Evolutionary conservation across 2,113 vertebrate genomes (phyloP).

Genomic region (Syrmaticus mikado): DNA sequence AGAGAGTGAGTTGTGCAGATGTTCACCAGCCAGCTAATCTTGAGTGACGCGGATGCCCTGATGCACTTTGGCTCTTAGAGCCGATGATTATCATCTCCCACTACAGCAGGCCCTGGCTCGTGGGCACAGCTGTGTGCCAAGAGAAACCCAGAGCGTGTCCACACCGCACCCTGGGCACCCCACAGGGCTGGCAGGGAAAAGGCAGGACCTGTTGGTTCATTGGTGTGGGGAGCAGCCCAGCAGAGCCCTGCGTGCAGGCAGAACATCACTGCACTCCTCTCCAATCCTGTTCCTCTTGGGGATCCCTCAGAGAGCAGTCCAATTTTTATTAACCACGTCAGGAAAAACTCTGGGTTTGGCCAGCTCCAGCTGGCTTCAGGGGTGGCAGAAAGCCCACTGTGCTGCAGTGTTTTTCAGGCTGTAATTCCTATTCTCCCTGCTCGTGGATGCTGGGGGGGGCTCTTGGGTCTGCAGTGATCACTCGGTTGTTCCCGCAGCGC

Average conservation of each 20-base stretch:
- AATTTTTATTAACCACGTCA: not conserved
- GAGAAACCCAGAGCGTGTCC: not conserved
- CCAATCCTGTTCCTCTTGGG: not conserved
- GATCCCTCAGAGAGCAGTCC: not conserved
- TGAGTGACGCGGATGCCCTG: not conserved
- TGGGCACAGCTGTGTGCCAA: constrained; percentile 18
- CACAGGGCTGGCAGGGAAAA: too few relatives aligned
- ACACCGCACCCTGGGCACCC: not conserved
- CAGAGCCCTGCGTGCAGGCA: fast-evolving
- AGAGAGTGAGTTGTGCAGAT: constrained; percentile 57
- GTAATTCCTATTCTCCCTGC: not conserved
- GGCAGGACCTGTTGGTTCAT: too few relatives aligned
- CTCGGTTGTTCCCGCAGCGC: not conserved
- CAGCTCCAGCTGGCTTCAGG: not conserved
- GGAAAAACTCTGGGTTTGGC: not conserved
- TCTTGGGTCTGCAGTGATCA: not conserved
- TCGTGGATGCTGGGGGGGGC: not conserved
- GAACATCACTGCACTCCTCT: not conserved
- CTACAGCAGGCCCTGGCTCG: constrained; percentile 17
- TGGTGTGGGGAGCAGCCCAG: not conserved
- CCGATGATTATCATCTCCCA: constrained; percentile 31
- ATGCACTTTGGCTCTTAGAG: not conserved
- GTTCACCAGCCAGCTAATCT: constrained; percentile 59
- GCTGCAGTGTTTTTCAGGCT: not conserved
- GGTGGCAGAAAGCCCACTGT: not conserved